A percentile compares a stretch with the other conserved stretches of the same genome.
These are phyloP conservation scores for Sapajus apella DNA, from an alignment of 2,113 vertebrate genomes.

Conservation along the genomic window DNA sequence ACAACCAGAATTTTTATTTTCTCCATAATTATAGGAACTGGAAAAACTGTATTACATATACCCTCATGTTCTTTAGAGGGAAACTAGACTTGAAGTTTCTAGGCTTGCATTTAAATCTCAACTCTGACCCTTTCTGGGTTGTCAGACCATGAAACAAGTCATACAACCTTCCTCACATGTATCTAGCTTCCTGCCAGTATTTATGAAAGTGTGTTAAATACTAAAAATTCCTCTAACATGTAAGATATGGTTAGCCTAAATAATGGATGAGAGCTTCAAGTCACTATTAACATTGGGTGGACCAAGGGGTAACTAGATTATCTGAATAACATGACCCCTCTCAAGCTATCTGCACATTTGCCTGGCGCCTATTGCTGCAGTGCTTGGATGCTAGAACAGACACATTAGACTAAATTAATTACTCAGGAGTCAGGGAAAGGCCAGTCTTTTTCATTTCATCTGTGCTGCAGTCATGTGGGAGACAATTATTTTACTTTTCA, in stretches of 20 bases:
- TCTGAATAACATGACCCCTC: background rate
- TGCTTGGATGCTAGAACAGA: constrained; percentile 20
- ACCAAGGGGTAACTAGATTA: background rate
- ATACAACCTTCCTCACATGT: background rate
- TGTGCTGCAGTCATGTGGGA: background rate
- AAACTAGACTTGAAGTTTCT: background rate
- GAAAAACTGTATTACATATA: background rate
- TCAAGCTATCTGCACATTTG: constrained; percentile 10
- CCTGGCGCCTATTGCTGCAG: background rate
- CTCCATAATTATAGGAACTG: background rate
- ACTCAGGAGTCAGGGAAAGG: background rate
- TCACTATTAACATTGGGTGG: background rate
- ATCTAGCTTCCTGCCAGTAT: background rate
- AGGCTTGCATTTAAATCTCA: background rate
- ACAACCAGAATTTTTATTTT: background rate
- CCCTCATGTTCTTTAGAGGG: background rate
- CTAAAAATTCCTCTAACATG: background rate
- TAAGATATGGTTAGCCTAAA: background rate
- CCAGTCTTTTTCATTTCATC: background rate
- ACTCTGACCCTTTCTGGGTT: background rate
- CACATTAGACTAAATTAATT: constrained; percentile 57
- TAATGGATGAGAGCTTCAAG: background rate
- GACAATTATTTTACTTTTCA: background rate
- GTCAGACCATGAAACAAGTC: background rate
- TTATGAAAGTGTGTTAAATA: background rate